Conservation (phyloP, 2,797 vertebrate species). For the Lagocephalus sceleratus region DNA sequence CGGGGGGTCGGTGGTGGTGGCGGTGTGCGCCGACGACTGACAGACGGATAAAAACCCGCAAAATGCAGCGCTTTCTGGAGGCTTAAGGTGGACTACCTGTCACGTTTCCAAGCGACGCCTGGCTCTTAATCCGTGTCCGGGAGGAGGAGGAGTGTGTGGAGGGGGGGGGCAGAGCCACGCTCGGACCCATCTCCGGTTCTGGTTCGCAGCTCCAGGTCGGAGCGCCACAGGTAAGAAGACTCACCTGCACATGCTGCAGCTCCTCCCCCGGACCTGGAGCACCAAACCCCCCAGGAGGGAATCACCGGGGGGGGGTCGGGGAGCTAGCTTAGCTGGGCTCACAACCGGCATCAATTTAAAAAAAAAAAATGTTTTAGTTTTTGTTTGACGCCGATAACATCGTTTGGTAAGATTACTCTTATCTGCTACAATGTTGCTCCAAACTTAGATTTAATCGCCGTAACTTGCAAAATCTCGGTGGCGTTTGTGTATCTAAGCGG, state of each 20-base stretch:
- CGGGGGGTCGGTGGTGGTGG: neutral
- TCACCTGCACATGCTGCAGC: conserved; percentile 36
- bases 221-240: conserved; percentile 51
- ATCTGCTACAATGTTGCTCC: neutral
- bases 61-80: conserved; percentile 39
- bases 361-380: no score
- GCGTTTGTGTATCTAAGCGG: neutral
- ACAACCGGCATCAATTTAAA: no score
- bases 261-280: no score
- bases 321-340: neutral
- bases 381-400: no score
- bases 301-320: no score
- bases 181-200: neutral
- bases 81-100: conserved; percentile 4
- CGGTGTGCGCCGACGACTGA: neutral
- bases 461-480: neutral
- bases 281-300: no score
- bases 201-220: conserved; percentile 35
- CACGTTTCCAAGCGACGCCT: neutral
- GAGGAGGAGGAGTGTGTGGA: neutral
- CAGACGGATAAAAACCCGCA: conserved; percentile 19
- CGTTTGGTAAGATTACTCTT: no score
- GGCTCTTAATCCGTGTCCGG: neutral
- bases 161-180: neutral
- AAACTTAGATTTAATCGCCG: neutral